Evolutionary conservation across 2,113 vertebrate genomes (phyloP).

Genomic region (Sphaerodactylus townsendi): DNA sequence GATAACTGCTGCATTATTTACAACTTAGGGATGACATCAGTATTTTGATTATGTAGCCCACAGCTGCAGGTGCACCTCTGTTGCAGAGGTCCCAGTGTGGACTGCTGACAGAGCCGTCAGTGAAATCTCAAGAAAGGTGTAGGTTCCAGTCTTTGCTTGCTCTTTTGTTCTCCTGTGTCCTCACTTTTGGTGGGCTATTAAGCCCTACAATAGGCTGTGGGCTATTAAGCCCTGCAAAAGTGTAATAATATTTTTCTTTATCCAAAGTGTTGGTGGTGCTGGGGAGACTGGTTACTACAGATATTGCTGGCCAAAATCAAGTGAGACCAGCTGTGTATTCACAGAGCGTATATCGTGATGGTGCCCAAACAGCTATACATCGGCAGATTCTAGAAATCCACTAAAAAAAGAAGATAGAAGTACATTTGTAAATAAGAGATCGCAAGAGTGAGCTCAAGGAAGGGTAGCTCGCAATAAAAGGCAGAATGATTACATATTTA

Average conservation of each 20-base stretch:
- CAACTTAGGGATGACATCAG: neutral
- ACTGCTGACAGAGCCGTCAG: slow-evolving; percentile 15
- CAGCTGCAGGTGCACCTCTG: slow-evolving; percentile 8
- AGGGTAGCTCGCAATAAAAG: slow-evolving; percentile 59
- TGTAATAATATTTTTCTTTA: slow-evolving; percentile 40
- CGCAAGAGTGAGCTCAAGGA: slow-evolving; percentile 54
- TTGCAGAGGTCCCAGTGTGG: neutral
- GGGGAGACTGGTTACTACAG: slow-evolving; percentile 69
- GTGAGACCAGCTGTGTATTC: slow-evolving; percentile 73
- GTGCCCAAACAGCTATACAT: slow-evolving; percentile 54
- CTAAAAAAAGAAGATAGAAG: slow-evolving; percentile 63
- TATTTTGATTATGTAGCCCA: slow-evolving; percentile 30
- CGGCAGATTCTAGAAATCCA: slow-evolving; percentile 66
- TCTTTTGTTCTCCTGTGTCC: slow-evolving; percentile 19
- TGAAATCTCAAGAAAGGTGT: slow-evolving; percentile 25
- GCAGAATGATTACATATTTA: slow-evolving; percentile 64
- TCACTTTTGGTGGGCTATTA: slow-evolving; percentile 33
- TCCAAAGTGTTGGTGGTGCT: slow-evolving; percentile 28
- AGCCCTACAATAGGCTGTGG: slow-evolving; percentile 29
- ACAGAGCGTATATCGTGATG: slow-evolving; percentile 68
- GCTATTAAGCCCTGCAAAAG: slow-evolving; percentile 34
- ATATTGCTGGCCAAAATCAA: slow-evolving; percentile 64
- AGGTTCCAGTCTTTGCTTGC: slow-evolving; percentile 39
- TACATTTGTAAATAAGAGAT: slow-evolving; percentile 63
- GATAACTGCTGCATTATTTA: slow-evolving; percentile 22